phyloP scores from a whole-genome alignment of 2,113 vertebrate genomes.

The Puma concolor region DNA sequence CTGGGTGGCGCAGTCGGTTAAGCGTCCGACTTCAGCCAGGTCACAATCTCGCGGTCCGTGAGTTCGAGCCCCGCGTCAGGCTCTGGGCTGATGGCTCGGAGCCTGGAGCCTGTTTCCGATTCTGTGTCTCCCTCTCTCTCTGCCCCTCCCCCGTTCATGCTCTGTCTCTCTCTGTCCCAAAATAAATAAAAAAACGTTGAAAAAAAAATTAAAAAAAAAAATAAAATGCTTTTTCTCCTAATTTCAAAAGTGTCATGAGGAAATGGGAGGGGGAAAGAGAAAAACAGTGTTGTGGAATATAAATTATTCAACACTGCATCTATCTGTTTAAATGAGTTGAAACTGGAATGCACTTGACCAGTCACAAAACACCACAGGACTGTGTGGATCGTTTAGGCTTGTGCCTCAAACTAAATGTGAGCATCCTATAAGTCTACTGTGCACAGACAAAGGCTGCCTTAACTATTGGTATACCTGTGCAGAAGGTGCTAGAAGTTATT shows the following conservation, averaged over 20 bases:
- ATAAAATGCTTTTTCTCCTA: background rate
- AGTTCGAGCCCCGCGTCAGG: no score
- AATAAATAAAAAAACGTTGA: no score
- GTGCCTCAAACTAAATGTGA: background rate
- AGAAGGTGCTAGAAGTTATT: background rate
- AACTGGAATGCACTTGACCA: background rate
- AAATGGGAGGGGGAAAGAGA: background rate
- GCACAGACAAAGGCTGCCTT: background rate
- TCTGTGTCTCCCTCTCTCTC: no score
- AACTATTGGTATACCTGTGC: background rate
- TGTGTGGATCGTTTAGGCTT: background rate
- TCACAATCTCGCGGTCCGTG: no score
- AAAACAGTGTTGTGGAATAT: background rate
- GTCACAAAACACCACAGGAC: background rate
- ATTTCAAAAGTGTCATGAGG: background rate
- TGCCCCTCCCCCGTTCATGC: no score
- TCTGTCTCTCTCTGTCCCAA: no score
- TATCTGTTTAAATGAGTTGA: background rate
- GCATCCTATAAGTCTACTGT: background rate
- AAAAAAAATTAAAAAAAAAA: no score
- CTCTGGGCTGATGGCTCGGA: no score
- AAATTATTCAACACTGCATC: background rate
- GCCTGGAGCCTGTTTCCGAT: no score
- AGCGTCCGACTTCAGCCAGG: no score
- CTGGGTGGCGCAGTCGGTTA: no score